Evolutionary conservation across 2,113 vertebrate species (phyloP), one percentile per base, ranked within the genome.

Genomic region (Odontesthes bonariensis): DNA sequence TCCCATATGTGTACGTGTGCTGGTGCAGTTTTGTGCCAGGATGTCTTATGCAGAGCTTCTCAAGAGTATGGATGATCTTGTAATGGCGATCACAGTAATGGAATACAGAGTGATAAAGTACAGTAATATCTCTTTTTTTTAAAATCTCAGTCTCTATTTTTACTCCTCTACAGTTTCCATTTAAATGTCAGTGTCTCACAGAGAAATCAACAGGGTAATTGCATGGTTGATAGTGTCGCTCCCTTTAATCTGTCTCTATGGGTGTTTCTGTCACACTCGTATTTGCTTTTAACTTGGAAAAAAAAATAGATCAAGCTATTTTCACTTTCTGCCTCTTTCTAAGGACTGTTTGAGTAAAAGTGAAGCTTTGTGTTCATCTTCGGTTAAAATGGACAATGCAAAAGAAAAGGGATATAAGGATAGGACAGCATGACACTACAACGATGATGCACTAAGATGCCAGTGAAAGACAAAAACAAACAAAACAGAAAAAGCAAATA

Each of bases 171-270:
- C 65, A 52, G 53, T 44, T 44, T 56, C 38, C 17, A 46, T 81
- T 66, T 78, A 42, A 55, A 79, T 84, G 79, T 78, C 38, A 76
- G 16, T 84, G 53, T 73, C 59, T 74, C 65, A 69, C 56, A 60
- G 61, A 22, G 69, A 66, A 79, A 85, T 72, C 69, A 75, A 72
- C 82, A 46, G 67, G 54, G 44, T 84, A 78, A 83, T 79, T 52
- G 73, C 75, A 73, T 61, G 51, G 54, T 11, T 51, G 68, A 64
- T 47, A 71, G 68, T 52, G 53, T 52, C 31, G 32, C 52, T 60
- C 54, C 38, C 67, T 70, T 56, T 23, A 66, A 12, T 44, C 51
- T 68, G 38, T 67, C 73, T 57, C 56, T 49, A 46, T 53, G 54
- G 67, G 27, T 49, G 52, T 52, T 55, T 61, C 47, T 44, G 5